phyloP scores from a whole-genome alignment of 2,888 invertebrate species.

The Lithophane semibrunnea region DNA sequence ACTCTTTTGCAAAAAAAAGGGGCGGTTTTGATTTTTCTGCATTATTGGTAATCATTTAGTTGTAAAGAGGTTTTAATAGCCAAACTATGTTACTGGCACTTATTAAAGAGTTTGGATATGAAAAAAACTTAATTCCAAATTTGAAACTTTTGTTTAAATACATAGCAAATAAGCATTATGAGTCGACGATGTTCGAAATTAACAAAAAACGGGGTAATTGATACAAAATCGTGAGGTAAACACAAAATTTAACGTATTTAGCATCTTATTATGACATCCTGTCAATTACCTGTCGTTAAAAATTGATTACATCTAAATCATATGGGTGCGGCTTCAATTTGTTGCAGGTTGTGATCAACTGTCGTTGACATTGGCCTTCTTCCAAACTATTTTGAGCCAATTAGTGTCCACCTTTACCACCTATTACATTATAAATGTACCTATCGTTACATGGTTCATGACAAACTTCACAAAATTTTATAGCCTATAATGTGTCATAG shows the following conservation, averaged over 20 bases:
- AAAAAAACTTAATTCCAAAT: no score
- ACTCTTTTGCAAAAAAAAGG: no score
- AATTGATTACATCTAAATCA: constrained; percentile 59
- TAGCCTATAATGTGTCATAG: constrained; percentile 36
- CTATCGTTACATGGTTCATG: constrained; percentile 28
- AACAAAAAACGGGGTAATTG: constrained; percentile 8
- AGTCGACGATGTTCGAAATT: background rate
- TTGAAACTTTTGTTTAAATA: no score
- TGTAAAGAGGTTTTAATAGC: no score
- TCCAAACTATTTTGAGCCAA: constrained; percentile 73
- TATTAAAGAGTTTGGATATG: no score
- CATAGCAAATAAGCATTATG: background rate
- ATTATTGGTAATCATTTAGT: no score
- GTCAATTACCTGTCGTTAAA: constrained; percentile 44
- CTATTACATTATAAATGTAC: constrained; percentile 50
- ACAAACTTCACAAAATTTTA: constrained; percentile 52
- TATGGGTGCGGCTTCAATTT: constrained; percentile 69
- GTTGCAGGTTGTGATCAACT: constrained; percentile 60
- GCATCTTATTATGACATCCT: constrained; percentile 39
- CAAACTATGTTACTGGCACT: no score
- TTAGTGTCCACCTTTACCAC: constrained; percentile 61
- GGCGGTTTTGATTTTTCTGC: no score
- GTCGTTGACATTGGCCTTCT: constrained; percentile 79
- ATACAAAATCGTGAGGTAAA: constrained; percentile 29
- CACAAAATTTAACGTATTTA: constrained; percentile 26